phyloP scores from a whole-genome alignment of 2,113 vertebrate genomes.

The Bos taurus region DNA sequence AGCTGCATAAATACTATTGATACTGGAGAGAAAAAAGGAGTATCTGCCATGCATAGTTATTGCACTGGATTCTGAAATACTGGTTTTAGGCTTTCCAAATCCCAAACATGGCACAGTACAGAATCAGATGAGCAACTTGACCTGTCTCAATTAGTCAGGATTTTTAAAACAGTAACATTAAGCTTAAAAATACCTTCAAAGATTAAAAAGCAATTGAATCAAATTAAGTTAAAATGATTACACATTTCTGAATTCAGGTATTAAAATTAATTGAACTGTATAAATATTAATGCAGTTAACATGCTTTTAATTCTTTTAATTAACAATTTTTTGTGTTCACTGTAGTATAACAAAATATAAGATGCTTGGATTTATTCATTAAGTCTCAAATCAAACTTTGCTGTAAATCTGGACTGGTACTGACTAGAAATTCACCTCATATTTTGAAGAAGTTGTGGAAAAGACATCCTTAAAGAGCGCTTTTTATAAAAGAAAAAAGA shows the following conservation, averaged over 20 bases:
- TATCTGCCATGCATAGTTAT: not conserved
- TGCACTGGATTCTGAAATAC: not conserved
- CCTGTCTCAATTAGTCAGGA: not conserved
- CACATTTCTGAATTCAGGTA: not conserved
- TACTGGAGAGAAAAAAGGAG: not conserved
- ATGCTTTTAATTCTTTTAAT: not conserved
- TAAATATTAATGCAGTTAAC: slow-evolving; percentile 9
- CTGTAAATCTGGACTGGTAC: not conserved
- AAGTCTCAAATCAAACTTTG: not conserved
- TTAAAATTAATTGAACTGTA: not conserved
- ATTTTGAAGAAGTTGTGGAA: not conserved
- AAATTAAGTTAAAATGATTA: not conserved
- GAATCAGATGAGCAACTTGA: not conserved
- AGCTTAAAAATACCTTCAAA: not conserved
- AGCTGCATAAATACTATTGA: not conserved
- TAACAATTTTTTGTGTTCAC: not conserved
- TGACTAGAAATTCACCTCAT: not conserved
- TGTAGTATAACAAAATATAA: not conserved
- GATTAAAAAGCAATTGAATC: not conserved
- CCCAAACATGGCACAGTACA: not conserved
- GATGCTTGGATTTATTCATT: not conserved
- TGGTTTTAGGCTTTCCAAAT: not conserved
- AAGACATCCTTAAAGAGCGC: not conserved
- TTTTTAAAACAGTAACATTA: not conserved
- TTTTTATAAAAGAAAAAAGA: not conserved